Base-by-base conservation (phyloP, 2,888 invertebrate genomes). In the Himalopsyche anomala region DNA sequence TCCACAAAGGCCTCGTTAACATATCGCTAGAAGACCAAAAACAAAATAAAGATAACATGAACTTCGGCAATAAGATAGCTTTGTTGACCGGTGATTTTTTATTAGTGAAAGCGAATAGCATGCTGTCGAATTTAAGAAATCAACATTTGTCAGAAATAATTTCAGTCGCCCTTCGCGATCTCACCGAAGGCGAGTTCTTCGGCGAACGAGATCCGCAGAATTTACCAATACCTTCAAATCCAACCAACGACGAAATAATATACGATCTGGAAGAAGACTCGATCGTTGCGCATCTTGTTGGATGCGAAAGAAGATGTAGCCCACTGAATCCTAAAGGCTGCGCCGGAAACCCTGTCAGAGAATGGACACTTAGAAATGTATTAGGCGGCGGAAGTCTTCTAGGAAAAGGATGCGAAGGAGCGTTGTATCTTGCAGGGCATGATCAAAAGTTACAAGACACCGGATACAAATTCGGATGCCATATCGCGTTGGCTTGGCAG, bases 31-130 rank as follows among this genome's bases (percentile, higher is more conserved):
- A 94, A 89, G 91, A 94, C 56, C 91, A 94, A 89, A 90, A 92
- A 17, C 91, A 93, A 38, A 94, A 94, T 83, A 92, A 93, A 45
- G 95, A 95, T 81, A 96, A 97, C 86, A 95, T 97, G 92, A 94
- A 96, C 90, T 97, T 96, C 91, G 97, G 97, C 0, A 98, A 98
- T 91, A 98, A 97, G 93, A 96, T 98, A 89, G 97, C 97, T 0
- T 94, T 98, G 15, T 93, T 98, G 0, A 96, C 96, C 88, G 98
- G 97, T 42, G 98, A 98, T 91, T 98, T 97, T 91, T 92, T 98
- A 86, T 92, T 98, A 0, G 96, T 96, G 40, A 97, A 96, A 86
- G 97, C 97, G 84, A 97, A 96, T 90, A 95, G 95, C 2, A 97
- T 96, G 91, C 92, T 98, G 38, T 97, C 97, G 2, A 94, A 95